phyloP scores from a whole-genome alignment of 2,797 vertebrate species.

The Paratrypauchen microcephalus region DNA sequence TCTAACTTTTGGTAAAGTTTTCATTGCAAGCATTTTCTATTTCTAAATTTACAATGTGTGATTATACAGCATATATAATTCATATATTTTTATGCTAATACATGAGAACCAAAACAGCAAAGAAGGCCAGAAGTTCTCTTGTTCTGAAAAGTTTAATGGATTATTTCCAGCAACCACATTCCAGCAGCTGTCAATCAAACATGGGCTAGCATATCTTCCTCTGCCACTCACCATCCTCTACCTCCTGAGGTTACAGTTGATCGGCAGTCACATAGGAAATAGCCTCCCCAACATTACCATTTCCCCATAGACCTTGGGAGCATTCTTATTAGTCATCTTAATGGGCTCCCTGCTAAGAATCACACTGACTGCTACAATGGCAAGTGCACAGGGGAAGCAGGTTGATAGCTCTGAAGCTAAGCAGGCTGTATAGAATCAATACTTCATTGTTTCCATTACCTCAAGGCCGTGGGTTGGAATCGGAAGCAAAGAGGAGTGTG shows the following conservation, averaged over 20 bases:
- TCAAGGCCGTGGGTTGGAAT: background rate
- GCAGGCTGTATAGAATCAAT: conserved; percentile 8
- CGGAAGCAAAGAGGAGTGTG: background rate
- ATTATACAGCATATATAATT: background rate
- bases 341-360: conserved; percentile 18
- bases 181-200: conserved; percentile 52
- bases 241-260: conserved; percentile 32
- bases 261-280: conserved; percentile 33
- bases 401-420: conserved; percentile 8
- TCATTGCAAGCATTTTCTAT: background rate
- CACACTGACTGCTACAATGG: background rate
- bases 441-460: conserved; percentile 15
- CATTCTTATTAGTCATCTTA: conserved; percentile 31
- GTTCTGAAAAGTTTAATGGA: conserved; percentile 29
- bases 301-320: conserved; percentile 19
- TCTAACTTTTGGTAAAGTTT: background rate
- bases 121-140: conserved; percentile 4
- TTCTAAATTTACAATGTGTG: background rate
- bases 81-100: background rate
- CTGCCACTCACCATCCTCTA: conserved; percentile 50
- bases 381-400: conserved; percentile 7
- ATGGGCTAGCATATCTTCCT: conserved; percentile 40
- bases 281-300: conserved; percentile 28
- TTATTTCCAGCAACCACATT: conserved; percentile 30
- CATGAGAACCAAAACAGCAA: background rate